Base-by-base conservation (phyloP, 2,797 vertebrate species). In the Sandelia bainsii region DNA sequence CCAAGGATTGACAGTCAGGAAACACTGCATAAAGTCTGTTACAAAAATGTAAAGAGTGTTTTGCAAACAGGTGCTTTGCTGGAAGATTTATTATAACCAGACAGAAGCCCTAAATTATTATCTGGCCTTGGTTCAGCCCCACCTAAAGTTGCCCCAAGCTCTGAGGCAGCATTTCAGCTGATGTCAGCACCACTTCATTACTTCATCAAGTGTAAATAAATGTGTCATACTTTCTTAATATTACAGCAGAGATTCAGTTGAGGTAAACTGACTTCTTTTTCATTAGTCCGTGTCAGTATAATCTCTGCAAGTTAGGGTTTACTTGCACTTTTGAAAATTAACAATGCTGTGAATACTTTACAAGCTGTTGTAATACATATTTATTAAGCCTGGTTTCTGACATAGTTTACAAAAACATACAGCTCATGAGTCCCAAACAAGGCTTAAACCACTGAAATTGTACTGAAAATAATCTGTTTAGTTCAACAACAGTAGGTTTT, bases 191-290 rank as follows among this genome's bases (percentile, higher is more conserved):
- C 67, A 73, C 53, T 72, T 61, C 57, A 57, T 73, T 57, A 65
- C 79, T 65, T 67, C 51, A 75, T 59, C 6, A 66, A 67, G 32
- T 90, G 85, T 93, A 88, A 83, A 91, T 91, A 90, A 17, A 20
- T 72, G 62, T 86, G 61, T 77, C 56, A 64, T 80, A 63, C 48
- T 7, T 75, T 81, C 67, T 42, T 34, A 50, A 53, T 71, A 34
- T 72, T 58, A 39, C 25, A 22, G 64, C 69, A 39, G 75, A 48
- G 46, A 60, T 72, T 62, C 32, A 19, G 42, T 32, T 10, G 48
- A 70, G 63, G 72, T 74, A 67, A 58, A 72, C 62, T 53, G 59
- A 75, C 44, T 25, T 63, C 39, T 34, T 60, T 68, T 34, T 65
- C 16, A 50, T 59, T 51, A 37, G 46, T 22, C 79, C 51, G 27